Conservation (phyloP, 2,888 invertebrate genomes). For the Mythimna lalbum region DNA sequence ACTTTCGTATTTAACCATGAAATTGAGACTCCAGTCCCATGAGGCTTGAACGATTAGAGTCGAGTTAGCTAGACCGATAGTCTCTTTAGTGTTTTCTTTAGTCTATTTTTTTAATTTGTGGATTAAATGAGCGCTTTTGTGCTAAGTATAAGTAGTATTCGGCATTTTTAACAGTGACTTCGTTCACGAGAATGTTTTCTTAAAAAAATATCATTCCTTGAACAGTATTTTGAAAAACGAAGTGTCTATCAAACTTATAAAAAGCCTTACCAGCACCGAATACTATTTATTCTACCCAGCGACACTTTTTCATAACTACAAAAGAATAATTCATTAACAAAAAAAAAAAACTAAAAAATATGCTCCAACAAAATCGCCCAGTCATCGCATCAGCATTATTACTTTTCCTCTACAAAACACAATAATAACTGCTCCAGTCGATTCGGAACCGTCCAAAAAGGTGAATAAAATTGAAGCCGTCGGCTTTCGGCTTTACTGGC, state of each 20-base stretch:
- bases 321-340: slow-evolving; percentile 5
- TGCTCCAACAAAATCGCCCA: slow-evolving; percentile 35
- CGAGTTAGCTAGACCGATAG: slow-evolving; percentile 29
- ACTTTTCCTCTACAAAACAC: slow-evolving; percentile 66
- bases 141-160: slow-evolving; percentile 16
- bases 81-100: slow-evolving; percentile 40
- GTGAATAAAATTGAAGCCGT: slow-evolving; percentile 69
- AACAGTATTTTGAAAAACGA: too few relatives aligned
- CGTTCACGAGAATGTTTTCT: too few relatives aligned
- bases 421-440: slow-evolving; percentile 64
- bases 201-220: too few relatives aligned
- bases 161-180: background rate
- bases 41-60: slow-evolving; percentile 42
- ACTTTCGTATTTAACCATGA: slow-evolving; percentile 27
- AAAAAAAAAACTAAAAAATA: slow-evolving; percentile 36
- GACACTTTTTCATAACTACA: slow-evolving; percentile 25
- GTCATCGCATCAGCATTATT: slow-evolving; percentile 62
- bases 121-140: slow-evolving; percentile 44
- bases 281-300: background rate
- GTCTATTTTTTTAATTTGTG: slow-evolving; percentile 51
- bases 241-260: background rate
- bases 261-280: background rate
- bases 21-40: slow-evolving; percentile 18
- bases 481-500: slow-evolving; percentile 77
- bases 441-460: slow-evolving; percentile 61